Evolutionary conservation across 1,140 invertebrate species (phyloP).

Genomic region (Heliconius congener): DNA sequence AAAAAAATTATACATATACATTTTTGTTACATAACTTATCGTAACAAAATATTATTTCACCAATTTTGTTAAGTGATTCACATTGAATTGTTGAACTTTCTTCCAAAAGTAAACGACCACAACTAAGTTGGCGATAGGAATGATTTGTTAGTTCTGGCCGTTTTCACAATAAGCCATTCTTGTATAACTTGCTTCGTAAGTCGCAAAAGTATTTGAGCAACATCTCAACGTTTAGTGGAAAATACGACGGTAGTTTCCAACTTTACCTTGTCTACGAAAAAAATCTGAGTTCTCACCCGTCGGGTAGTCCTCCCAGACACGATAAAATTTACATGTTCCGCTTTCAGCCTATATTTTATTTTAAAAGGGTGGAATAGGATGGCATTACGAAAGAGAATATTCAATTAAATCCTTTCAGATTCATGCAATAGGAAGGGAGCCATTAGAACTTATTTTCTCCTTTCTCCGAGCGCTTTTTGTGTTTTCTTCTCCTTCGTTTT

Average conservation of each 20-base stretch:
- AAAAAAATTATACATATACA: neutral
- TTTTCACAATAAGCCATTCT: constrained; percentile 60
- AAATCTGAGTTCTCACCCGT: constrained; percentile 61
- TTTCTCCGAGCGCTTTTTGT: constrained; percentile 42
- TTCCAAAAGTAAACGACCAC: constrained; percentile 1
- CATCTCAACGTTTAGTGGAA: constrained; percentile 72
- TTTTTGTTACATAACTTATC: neutral
- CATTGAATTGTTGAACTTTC: neutral
- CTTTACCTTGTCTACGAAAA: constrained; percentile 62
- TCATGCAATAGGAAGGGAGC: constrained; percentile 61
- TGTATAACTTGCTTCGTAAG: constrained; percentile 69
- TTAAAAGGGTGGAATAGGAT: constrained; percentile 78
- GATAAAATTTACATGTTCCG: constrained; percentile 80
- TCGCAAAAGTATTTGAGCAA: constrained; percentile 70
- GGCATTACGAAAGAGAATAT: constrained; percentile 77
- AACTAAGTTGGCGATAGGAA: constrained; percentile 36
- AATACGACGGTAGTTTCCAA: constrained; percentile 73
- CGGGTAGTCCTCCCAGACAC: constrained; percentile 61
- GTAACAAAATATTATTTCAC: neutral
- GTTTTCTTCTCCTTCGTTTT: constrained; percentile 46
- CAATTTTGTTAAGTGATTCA: constrained; percentile 2
- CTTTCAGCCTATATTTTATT: constrained; percentile 78
- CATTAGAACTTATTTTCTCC: constrained; percentile 64
- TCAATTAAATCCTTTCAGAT: constrained; percentile 78
- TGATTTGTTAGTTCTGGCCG: constrained; percentile 66